Conservation (phyloP, 2,888 invertebrate species). For the Cephus runcator region DNA sequence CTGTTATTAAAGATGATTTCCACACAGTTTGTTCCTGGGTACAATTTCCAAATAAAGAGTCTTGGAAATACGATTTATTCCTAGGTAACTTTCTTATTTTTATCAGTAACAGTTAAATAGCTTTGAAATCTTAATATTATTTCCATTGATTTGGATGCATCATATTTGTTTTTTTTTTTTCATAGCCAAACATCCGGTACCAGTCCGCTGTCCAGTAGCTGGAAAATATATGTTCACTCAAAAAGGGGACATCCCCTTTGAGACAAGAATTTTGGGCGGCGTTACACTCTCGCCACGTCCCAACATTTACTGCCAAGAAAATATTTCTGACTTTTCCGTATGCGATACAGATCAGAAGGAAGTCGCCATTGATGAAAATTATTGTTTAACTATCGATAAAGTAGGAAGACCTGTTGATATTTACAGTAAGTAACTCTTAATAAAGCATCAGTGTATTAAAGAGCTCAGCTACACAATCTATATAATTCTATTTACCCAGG, state of each 20-base stretch:
- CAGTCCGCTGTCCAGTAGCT: conserved; percentile 94
- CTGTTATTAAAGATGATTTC: conserved; percentile 90
- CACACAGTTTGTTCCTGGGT: conserved; percentile 96
- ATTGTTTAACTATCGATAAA: conserved; percentile 96
- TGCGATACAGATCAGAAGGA: conserved; percentile 96
- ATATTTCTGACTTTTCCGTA: conserved; percentile 95
- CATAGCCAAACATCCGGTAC: conserved; percentile 84
- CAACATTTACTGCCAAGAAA: conserved; percentile 90
- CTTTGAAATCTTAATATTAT: background rate
- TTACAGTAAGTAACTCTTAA: conserved; percentile 73
- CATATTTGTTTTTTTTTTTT: conserved; percentile 9
- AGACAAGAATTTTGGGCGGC: conserved; percentile 94
- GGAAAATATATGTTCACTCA: conserved; percentile 97
- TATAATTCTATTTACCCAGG: conserved; percentile 62
- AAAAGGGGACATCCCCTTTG: conserved; percentile 88
- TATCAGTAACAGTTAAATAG: background rate
- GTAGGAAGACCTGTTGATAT: conserved; percentile 94
- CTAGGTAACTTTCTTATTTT: conserved; percentile 65
- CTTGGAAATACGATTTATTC: conserved; percentile 90
- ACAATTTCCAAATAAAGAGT: conserved; percentile 84
- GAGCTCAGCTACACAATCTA: conserved; percentile 1
- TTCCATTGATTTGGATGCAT: background rate
- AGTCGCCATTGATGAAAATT: conserved; percentile 93
- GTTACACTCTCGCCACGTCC: conserved; percentile 94
- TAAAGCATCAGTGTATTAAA: background rate